These are phyloP conservation scores for Paraescarpia echinospica DNA, from an alignment of 1,140 invertebrate species.

Conservation along the genomic window DNA sequence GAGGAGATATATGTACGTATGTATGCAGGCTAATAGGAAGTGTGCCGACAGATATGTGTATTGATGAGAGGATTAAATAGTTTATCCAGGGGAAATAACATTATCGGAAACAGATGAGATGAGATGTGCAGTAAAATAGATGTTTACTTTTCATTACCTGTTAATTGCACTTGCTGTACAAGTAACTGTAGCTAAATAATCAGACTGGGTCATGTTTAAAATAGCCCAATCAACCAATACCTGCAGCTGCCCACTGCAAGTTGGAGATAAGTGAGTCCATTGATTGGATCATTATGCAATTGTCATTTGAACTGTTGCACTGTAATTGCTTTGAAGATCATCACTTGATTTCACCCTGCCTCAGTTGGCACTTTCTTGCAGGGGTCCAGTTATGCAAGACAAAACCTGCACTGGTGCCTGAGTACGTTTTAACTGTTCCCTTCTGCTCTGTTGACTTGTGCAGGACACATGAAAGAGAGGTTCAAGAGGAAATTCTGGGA, in stretches of 20 bases:
- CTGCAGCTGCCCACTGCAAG: background rate
- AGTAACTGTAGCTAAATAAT: background rate
- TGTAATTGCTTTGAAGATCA: constrained; percentile 6
- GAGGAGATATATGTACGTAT: background rate
- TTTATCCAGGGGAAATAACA: background rate
- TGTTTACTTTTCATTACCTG: background rate
- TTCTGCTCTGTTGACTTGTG: background rate
- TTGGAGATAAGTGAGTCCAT: background rate
- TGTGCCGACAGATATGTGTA: background rate
- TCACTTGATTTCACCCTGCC: background rate
- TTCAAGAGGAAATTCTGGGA: background rate
- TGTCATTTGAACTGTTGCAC: constrained; percentile 5
- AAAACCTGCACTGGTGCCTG: background rate
- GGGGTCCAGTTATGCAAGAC: background rate
- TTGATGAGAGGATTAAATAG: background rate
- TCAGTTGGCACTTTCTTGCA: background rate
- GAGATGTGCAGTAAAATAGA: background rate
- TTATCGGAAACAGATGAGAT: background rate
- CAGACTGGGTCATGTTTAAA: background rate
- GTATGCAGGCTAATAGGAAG: background rate
- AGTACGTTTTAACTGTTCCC: background rate
- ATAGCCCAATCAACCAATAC: background rate
- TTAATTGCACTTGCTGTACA: background rate
- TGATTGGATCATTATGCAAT: background rate
- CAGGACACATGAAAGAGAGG: background rate